A percentile compares a stretch with the other conserved stretches of the same genome.
These are phyloP conservation scores for Pseudoips prasinana DNA, from an alignment of 2,888 invertebrate species.

Conservation along the genomic window DNA sequence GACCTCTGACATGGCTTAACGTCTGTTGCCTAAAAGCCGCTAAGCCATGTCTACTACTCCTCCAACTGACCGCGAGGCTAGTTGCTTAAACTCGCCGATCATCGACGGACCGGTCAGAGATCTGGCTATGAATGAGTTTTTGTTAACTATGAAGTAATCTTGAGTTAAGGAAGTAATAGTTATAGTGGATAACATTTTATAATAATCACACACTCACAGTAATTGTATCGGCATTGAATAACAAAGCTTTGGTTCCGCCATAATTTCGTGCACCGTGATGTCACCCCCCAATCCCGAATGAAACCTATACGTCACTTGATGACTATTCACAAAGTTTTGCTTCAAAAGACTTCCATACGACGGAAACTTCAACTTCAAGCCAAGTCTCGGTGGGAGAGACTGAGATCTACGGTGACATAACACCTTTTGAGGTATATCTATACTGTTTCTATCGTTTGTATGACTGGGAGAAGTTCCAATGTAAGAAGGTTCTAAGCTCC, in stretches of 20 bases:
- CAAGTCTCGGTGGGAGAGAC: constrained; percentile 91
- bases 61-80: too few species aligned
- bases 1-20: too few species aligned
- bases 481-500: constrained; percentile 91
- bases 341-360: constrained; percentile 87
- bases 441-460: constrained; percentile 67
- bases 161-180: too few species aligned
- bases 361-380: constrained; percentile 90
- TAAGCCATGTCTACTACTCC: too few species aligned
- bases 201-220: constrained; percentile 83
- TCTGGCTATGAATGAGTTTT: too few species aligned
- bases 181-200: too few species aligned
- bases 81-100: too few species aligned
- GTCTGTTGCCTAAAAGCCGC: too few species aligned
- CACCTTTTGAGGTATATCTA: constrained; percentile 64
- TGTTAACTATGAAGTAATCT: too few species aligned
- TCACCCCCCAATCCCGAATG: constrained; percentile 96
- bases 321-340: constrained; percentile 88
- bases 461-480: constrained; percentile 87
- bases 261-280: constrained; percentile 95
- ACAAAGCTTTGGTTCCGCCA: constrained; percentile 94
- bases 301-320: constrained; percentile 90
- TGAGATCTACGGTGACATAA: constrained; percentile 86
- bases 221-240: constrained; percentile 93
- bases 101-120: too few species aligned